Percentiles rank a stretch among this genome's conserved stretches.
phyloP scores from a whole-genome alignment of 2,797 vertebrate species.

The Hirundo rustica region DNA sequence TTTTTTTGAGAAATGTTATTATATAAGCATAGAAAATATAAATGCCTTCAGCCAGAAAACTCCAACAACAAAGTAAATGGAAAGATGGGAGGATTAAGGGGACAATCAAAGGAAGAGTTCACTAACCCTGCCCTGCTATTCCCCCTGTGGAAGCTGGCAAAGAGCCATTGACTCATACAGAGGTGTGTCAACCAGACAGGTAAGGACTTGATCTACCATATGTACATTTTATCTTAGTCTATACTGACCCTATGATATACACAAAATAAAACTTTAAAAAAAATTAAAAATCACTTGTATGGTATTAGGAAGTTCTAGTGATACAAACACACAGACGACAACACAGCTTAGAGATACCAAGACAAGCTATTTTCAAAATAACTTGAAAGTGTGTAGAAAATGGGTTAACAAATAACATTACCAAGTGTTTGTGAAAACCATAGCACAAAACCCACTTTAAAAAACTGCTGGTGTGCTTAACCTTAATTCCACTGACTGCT shows the following conservation, averaged over 20 bases:
- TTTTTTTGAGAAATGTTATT: neutral
- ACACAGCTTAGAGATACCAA: neutral
- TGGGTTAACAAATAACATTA: neutral
- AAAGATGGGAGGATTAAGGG: neutral
- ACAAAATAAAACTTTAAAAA: neutral
- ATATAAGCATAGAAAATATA: neutral
- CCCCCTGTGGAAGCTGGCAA: neutral
- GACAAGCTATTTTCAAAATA: neutral
- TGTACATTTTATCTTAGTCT: neutral
- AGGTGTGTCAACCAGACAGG: neutral
- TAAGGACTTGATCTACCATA: neutral
- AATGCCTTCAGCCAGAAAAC: neutral
- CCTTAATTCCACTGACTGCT: neutral
- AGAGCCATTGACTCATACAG: neutral
- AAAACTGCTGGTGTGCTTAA: neutral
- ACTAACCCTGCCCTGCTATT: neutral
- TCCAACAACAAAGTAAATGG: neutral
- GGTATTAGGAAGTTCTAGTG: neutral
- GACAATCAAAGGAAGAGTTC: neutral
- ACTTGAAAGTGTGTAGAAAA: neutral
- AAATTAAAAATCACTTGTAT: neutral
- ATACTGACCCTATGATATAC: neutral
- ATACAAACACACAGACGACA: neutral
- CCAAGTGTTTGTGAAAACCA: neutral
- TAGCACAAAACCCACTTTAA: neutral